phyloP scores from a whole-genome alignment of 2,888 invertebrate genomes.

The Suillia variegata region DNA sequence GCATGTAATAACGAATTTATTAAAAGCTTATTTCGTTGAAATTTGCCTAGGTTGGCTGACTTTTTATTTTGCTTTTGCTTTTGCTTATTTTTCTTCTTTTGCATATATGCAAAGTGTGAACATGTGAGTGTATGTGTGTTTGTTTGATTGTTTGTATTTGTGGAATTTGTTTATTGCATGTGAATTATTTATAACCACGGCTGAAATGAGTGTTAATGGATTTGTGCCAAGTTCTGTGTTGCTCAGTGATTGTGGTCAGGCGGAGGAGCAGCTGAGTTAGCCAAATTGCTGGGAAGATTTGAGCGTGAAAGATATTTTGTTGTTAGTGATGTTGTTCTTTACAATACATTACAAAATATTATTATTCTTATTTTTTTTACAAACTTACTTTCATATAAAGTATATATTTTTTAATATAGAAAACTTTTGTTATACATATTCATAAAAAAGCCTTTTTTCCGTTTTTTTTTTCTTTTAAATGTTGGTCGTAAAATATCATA shows the following conservation, averaged over 20 bases:
- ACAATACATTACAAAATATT: too few relatives aligned
- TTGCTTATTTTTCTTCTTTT: conserved; percentile 12
- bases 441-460: too few relatives aligned
- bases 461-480: too few relatives aligned
- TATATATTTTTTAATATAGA: too few relatives aligned
- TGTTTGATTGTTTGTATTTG: conserved; percentile 6
- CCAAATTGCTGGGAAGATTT: conserved; percentile 12
- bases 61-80: not conserved
- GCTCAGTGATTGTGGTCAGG: conserved; percentile 34
- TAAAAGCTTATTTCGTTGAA: conserved; percentile 6
- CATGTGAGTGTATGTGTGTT: conserved; percentile 41
- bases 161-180: conserved; percentile 22
- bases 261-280: conserved; percentile 26
- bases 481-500: too few relatives aligned
- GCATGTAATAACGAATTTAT: not conserved
- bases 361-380: too few relatives aligned
- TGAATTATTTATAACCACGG: conserved; percentile 28
- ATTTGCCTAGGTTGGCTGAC: not conserved
- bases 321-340: too few relatives aligned
- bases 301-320: too few relatives aligned
- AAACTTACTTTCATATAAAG: too few relatives aligned
- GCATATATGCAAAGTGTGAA: conserved; percentile 43
- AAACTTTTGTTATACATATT: too few relatives aligned
- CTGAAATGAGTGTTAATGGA: conserved; percentile 32
- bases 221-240: conserved; percentile 29